phyloP scores from a whole-genome alignment of 2,113 vertebrate genomes.

The Calyptomena viridis region DNA sequence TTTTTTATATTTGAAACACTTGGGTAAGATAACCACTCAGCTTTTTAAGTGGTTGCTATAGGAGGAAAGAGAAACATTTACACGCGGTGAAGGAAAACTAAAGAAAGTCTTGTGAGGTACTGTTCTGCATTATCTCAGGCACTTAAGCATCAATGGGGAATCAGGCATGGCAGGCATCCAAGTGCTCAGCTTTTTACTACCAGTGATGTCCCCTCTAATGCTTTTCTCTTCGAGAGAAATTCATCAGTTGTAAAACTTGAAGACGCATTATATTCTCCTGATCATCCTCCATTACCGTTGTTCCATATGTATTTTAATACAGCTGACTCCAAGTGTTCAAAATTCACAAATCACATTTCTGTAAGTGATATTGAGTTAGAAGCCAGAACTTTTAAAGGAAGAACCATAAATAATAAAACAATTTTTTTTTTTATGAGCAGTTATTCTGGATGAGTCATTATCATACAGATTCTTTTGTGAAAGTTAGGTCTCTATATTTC shows the following conservation, averaged over 20 bases:
- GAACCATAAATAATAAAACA: background rate
- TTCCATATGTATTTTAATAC: background rate
- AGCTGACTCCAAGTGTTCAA: background rate
- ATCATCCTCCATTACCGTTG: background rate
- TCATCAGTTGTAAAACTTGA: background rate
- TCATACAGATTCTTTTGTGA: background rate
- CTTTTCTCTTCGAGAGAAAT: constrained; percentile 4
- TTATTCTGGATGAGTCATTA: background rate
- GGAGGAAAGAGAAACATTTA: constrained; percentile 38
- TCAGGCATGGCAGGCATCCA: background rate
- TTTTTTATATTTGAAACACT: background rate
- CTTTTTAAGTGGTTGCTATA: constrained; percentile 9
- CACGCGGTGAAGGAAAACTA: background rate
- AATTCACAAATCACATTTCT: background rate
- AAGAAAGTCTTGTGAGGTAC: background rate
- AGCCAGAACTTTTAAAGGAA: background rate
- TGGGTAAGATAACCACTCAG: background rate
- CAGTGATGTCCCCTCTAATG: background rate
- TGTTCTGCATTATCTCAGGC: constrained; percentile 23
- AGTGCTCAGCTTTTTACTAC: constrained; percentile 13
- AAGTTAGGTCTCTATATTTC: background rate
- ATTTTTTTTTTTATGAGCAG: background rate
- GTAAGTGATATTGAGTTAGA: background rate
- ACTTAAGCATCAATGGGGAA: background rate
- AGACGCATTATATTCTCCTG: background rate